A percentile compares a stretch with the other conserved stretches of the same genome.
These are phyloP conservation scores for Lepidurus packardi DNA, from an alignment of 1,140 invertebrate species.

Conservation along the genomic window DNA sequence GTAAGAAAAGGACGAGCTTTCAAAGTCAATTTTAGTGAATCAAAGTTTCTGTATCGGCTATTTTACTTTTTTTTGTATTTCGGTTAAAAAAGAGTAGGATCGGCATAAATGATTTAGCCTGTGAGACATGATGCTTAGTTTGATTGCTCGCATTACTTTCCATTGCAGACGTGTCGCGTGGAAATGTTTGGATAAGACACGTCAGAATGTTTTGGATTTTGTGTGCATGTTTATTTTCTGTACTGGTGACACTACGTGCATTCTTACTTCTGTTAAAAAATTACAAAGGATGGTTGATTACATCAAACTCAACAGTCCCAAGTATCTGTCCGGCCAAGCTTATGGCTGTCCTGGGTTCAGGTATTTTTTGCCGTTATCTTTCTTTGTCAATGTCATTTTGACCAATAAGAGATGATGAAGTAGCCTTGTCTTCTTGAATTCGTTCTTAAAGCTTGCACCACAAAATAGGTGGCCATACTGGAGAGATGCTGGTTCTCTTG, in stretches of 20 bases:
- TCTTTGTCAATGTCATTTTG: background rate
- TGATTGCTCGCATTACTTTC: too few relatives aligned
- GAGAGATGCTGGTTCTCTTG: conserved; percentile 74
- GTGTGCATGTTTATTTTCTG: background rate
- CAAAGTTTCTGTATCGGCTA: too few relatives aligned
- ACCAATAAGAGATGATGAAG: background rate
- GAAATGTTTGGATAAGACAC: background rate
- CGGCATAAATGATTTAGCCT: too few relatives aligned
- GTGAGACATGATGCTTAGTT: too few relatives aligned
- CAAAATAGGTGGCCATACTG: conserved; percentile 67
- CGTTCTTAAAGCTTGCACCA: background rate
- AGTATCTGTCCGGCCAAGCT: conserved; percentile 33
- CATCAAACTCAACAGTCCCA: background rate
- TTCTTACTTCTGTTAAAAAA: background rate
- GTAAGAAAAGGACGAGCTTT: too few relatives aligned
- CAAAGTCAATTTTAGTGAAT: too few relatives aligned
- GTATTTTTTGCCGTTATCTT: conserved; percentile 30
- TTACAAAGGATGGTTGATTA: background rate
- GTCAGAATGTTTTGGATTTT: background rate
- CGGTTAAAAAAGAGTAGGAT: too few relatives aligned
- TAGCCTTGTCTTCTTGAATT: background rate
- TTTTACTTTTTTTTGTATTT: too few relatives aligned
- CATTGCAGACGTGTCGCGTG: background rate
- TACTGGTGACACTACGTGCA: background rate
- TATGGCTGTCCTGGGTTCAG: conserved; percentile 41